These are phyloP conservation scores for Drymodes brunneopygia DNA, from an alignment of 2,113 vertebrate genomes.

Conservation along the genomic window DNA sequence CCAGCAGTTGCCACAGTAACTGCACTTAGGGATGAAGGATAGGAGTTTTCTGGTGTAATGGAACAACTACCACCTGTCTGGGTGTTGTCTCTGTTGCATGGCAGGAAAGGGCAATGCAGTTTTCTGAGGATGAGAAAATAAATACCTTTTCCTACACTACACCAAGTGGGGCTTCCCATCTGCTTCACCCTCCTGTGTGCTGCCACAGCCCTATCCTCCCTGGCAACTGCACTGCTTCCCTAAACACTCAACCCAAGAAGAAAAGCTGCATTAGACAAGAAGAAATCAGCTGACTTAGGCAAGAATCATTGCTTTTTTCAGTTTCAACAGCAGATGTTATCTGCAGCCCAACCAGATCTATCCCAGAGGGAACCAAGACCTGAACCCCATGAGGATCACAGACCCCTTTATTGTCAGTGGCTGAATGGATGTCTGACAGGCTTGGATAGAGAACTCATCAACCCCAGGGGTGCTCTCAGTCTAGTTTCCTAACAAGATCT, in stretches of 20 bases:
- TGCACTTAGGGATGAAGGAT: neutral
- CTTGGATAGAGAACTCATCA: neutral
- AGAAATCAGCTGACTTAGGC: neutral
- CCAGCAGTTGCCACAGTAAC: conserved; percentile 16
- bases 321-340: neutral
- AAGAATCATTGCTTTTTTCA: neutral
- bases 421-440: neutral
- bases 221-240: neutral
- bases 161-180: neutral
- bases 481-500: neutral
- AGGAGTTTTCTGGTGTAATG: neutral
- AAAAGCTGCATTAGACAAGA: neutral
- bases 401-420: neutral
- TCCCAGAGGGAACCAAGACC: neutral
- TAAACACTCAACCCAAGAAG: neutral
- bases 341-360: neutral
- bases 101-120: neutral
- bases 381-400: neutral
- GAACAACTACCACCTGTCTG: neutral
- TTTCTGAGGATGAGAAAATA: neutral
- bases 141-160: neutral
- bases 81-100: neutral
- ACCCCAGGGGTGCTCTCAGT: neutral
- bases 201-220: neutral
- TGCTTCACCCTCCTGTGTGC: neutral